A percentile compares a stretch with the other conserved stretches of the same genome.
These are phyloP conservation scores for Tragopan temminckii DNA, from an alignment of 2,797 vertebrate genomes.

Conservation along the genomic window DNA sequence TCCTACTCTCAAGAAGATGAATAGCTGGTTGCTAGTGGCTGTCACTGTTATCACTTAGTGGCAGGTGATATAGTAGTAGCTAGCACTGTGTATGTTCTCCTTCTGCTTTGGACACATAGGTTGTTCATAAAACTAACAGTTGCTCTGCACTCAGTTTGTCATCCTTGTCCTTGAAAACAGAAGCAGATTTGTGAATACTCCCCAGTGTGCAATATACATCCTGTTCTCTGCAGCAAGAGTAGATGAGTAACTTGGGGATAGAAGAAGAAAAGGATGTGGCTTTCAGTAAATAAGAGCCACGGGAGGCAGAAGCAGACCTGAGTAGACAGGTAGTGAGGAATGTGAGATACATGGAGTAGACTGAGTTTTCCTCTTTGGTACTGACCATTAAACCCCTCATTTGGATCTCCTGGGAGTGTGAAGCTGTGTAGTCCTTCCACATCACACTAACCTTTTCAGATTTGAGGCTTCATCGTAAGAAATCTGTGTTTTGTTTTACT, in stretches of 20 bases:
- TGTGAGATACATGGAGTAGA: neutral
- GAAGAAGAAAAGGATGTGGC: neutral
- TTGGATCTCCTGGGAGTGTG: neutral
- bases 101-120: slow-evolving; percentile 16
- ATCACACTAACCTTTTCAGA: neutral
- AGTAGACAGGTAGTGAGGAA: neutral
- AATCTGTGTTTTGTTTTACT: neutral
- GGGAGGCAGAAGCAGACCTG: neutral
- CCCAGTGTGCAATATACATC: neutral
- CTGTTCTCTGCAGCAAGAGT: neutral
- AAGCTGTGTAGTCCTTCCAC: neutral
- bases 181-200: slow-evolving; percentile 28
- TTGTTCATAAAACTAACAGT: slow-evolving; percentile 34
- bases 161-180: slow-evolving; percentile 50
- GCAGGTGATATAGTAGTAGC: slow-evolving; percentile 35
- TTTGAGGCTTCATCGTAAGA: neutral
- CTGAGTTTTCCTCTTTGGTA: neutral
- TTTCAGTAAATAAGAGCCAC: neutral
- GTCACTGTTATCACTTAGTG: neutral
- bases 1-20: neutral
- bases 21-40: neutral
- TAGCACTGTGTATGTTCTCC: neutral
- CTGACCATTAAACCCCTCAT: neutral
- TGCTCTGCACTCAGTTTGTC: neutral
- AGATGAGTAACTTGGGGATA: neutral